Evolutionary conservation across 2,888 invertebrate genomes (phyloP), one percentile per base, ranked within the genome.

Genomic region (Synergus itoensis): DNA sequence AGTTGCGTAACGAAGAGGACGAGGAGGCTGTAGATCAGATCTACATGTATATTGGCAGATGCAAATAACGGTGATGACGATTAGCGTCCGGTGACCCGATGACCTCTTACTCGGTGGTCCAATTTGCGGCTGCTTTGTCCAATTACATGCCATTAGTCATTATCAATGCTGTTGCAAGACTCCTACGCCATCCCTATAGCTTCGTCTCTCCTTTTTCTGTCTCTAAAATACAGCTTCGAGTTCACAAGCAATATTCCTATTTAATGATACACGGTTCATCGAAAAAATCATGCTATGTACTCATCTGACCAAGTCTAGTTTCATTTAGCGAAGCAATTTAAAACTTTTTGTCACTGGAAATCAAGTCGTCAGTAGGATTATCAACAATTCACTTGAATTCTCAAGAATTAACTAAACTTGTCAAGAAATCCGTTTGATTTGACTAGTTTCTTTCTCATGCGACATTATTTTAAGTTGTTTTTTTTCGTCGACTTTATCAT

Each of bases 61-160:
- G 82, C 81, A 81, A 82, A 83, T 80, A 80, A 80, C 78, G 73
- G 77, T 76, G 81, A 82, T 85, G 90, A 90, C 89, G 90, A 86
- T 91, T 90, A 89, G 82, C 82, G 82, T 84, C 84, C 82, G 83
- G 79, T 85, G 88, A 89, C 89, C 88, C 86, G 86, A 80, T 85
- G 88, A 88, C 87, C 88, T 86, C 89, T 85, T 81, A 80, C 88
- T 87, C 89, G 92, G 92, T 92, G 92, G 92, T 92, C 92, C 92
- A 92, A 92, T 92, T 92, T 91, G 92, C 92, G 92, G 92, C 87
- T 87, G 90, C 91, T 91, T 92, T 92, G 91, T 91, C 86, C 91
- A 92, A 92, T 92, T 92, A 91, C 88, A 77, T 85, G 88, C 87
- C 88, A 90, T 90, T 91, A 89, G 85, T 86, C 85, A 87, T 86